Conservation (phyloP, 2,113 vertebrate genomes). For the Saguinus midas region DNA sequence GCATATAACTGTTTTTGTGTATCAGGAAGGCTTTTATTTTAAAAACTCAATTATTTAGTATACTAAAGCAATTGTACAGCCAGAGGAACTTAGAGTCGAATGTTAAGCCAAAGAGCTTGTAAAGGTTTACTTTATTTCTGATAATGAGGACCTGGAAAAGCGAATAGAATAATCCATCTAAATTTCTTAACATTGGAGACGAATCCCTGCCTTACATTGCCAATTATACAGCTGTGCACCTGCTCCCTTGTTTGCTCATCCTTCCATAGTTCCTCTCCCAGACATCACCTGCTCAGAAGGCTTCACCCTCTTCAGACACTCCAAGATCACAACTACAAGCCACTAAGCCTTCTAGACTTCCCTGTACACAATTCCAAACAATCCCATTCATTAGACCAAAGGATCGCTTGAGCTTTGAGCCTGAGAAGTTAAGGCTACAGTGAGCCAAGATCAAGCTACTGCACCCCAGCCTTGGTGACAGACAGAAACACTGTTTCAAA, state of each 20-base stretch:
- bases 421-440: too few species aligned
- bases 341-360: background rate
- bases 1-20: background rate
- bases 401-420: too few species aligned
- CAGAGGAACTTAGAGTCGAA: background rate
- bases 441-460: too few species aligned
- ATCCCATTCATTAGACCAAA: background rate
- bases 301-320: background rate
- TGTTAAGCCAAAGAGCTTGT: conserved; percentile 4
- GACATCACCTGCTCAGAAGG: background rate
- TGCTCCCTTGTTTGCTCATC: background rate
- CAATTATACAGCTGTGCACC: background rate
- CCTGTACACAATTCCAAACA: background rate
- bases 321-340: background rate
- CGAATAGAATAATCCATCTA: background rate
- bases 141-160: conserved; percentile 16
- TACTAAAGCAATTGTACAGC: conserved; percentile 19
- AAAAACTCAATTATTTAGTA: background rate
- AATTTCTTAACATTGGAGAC: background rate
- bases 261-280: background rate
- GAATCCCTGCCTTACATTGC: background rate
- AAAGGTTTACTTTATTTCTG: background rate
- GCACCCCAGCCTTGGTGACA: too few species aligned
- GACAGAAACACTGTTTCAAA: too few species aligned
- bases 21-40: background rate